phyloP scores from a whole-genome alignment of 2,113 vertebrate genomes.

The Callipepla squamata region DNA sequence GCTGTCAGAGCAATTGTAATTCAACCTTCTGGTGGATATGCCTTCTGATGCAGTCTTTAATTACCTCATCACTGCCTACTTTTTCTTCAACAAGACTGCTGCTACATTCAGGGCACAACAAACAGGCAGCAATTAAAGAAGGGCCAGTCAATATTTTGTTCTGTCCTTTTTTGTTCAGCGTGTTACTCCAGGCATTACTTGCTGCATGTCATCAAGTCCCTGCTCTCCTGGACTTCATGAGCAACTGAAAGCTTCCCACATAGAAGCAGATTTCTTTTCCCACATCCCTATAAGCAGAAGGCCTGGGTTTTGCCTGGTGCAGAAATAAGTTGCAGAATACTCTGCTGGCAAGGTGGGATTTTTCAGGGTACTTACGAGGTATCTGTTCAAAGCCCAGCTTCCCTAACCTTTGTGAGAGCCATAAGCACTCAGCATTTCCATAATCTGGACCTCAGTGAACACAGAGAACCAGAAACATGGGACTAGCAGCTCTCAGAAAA shows the following conservation, averaged over 20 bases:
- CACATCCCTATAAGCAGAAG: neutral
- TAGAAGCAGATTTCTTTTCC: neutral
- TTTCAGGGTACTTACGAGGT: neutral
- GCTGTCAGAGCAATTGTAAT: slow-evolving; percentile 63
- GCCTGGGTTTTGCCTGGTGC: neutral
- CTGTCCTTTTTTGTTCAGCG: neutral
- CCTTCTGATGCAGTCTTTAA: slow-evolving; percentile 57
- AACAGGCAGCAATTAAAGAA: neutral
- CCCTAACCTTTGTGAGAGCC: neutral
- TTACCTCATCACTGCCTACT: slow-evolving; percentile 61
- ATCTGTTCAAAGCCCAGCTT: neutral
- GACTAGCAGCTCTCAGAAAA: neutral
- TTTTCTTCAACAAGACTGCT: slow-evolving; percentile 43
- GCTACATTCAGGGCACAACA: slow-evolving; percentile 20
- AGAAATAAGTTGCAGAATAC: neutral
- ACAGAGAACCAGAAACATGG: neutral
- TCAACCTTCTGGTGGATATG: slow-evolving; percentile 40
- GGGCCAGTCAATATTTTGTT: slow-evolving; percentile 55
- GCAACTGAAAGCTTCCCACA: neutral
- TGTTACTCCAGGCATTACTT: slow-evolving; percentile 34
- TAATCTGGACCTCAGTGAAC: neutral
- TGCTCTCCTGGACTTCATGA: neutral
- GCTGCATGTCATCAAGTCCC: neutral
- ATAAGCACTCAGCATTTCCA: neutral
- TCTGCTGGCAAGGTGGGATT: neutral